Evolutionary conservation across 2,888 invertebrate species (phyloP).

Genomic region (Drosophila conformis): DNA sequence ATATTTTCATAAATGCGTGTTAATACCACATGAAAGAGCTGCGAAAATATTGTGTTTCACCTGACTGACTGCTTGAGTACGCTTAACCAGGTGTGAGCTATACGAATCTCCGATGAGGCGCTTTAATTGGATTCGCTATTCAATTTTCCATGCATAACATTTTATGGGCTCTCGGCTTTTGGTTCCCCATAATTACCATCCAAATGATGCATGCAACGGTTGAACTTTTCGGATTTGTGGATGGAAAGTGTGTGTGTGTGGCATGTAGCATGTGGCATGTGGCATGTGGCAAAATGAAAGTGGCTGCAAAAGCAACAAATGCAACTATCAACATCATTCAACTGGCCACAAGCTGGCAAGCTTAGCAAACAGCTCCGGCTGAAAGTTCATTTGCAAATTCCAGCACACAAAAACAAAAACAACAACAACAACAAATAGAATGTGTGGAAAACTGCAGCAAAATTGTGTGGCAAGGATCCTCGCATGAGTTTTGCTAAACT

Average conservation of each 20-base stretch:
- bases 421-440: neutral
- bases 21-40: constrained; percentile 5
- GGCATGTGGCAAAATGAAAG: neutral
- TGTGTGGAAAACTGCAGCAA: neutral
- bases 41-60: constrained; percentile 11
- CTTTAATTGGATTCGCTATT: constrained; percentile 17
- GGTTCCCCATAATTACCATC: constrained; percentile 1
- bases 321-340: constrained; percentile 32
- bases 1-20: neutral
- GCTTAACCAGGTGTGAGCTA: neutral
- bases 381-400: constrained; percentile 60
- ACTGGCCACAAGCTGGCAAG: constrained; percentile 33
- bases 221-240: neutral
- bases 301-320: constrained; percentile 5
- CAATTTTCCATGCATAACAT: neutral
- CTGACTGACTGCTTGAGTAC: neutral
- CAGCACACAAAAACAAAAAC: constrained; percentile 17
- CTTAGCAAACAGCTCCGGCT: constrained; percentile 20
- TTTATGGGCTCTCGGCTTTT: neutral
- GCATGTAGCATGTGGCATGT: neutral
- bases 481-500: neutral
- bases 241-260: neutral
- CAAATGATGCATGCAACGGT: neutral
- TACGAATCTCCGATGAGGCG: neutral
- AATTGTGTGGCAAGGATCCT: neutral